A percentile compares a stretch with the other conserved stretches of the same genome.
Conservation (phyloP, 1,140 invertebrate genomes). For the Drosophila pandora region DNA sequence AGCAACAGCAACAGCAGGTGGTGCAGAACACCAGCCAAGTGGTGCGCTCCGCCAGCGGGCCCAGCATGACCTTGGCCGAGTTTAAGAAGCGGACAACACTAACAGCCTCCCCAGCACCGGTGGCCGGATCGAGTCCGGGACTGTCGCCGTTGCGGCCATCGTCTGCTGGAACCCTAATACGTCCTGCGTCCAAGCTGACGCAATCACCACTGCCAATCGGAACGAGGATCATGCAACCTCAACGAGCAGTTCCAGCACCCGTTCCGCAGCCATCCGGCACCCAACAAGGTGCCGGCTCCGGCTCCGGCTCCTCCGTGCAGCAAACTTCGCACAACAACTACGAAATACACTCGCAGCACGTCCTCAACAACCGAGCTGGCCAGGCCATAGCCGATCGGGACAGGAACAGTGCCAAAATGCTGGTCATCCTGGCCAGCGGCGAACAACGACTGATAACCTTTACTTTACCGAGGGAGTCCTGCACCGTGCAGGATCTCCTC, state of each 20-base stretch:
- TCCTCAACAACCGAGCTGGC: conserved; percentile 72
- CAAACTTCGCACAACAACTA: conserved; percentile 81
- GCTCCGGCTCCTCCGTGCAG: conserved; percentile 59
- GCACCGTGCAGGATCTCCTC: conserved; percentile 90
- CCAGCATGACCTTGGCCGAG: conserved; percentile 69
- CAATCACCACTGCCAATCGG: conserved; percentile 26
- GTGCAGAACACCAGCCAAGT: conserved; percentile 47
- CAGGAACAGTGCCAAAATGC: conserved; percentile 89
- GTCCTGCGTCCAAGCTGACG: conserved; percentile 47
- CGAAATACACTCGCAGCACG: conserved; percentile 80
- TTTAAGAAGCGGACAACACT: conserved; percentile 71
- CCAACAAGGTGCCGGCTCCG: conserved; percentile 12
- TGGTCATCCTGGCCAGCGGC: conserved; percentile 88
- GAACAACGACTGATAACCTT: conserved; percentile 92
- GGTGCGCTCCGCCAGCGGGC: conserved; percentile 55
- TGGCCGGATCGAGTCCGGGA: conserved; percentile 12
- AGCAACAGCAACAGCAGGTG: conserved; percentile 52
- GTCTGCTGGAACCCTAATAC: conserved; percentile 40
- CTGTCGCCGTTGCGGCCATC: conserved; percentile 32
- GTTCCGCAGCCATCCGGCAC: not conserved
- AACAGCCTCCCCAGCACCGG: conserved; percentile 33
- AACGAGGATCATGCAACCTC: conserved; percentile 46
- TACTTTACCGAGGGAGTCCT: conserved; percentile 90
- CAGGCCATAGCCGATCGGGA: conserved; percentile 74
- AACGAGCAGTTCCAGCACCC: conserved; percentile 22